Percentiles rank a stretch among this genome's conserved stretches.
Conservation (phyloP, 2,113 vertebrate species). For the Zeus faber region DNA sequence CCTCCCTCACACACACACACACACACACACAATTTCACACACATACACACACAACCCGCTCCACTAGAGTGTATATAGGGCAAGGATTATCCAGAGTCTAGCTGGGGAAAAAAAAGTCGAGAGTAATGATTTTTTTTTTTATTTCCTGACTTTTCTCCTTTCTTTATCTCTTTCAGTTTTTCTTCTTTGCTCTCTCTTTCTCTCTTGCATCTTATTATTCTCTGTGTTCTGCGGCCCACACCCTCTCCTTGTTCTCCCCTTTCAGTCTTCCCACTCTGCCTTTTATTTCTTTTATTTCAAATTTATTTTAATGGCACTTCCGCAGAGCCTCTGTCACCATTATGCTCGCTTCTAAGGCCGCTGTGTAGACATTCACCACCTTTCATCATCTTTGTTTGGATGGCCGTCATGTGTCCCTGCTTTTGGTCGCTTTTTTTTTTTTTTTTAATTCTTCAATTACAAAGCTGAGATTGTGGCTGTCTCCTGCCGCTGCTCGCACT, state of each 20-base stretch:
- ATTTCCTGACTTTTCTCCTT: constrained; percentile 28
- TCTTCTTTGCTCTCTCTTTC: constrained; percentile 6
- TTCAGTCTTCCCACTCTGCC: neutral
- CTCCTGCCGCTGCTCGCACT: constrained; percentile 40
- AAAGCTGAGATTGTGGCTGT: too few species aligned
- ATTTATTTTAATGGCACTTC: too few species aligned
- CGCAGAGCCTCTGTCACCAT: neutral
- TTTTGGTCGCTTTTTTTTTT: constrained; percentile 35
- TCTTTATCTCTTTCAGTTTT: constrained; percentile 25
- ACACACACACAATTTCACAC: constrained; percentile 9
- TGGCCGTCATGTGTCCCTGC: neutral
- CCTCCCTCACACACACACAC: constrained; percentile 12
- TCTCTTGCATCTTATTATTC: constrained; percentile 14
- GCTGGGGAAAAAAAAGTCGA: constrained; percentile 7
- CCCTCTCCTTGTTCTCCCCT: neutral
- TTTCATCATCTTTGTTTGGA: too few species aligned
- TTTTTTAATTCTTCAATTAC: constrained; percentile 23
- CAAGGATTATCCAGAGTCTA: constrained; percentile 47
- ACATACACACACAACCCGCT: constrained; percentile 19
- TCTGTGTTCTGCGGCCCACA: neutral
- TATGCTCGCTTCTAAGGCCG: neutral
- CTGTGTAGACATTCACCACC: neutral
- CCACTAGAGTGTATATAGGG: constrained; percentile 44
- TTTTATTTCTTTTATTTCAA: neutral
- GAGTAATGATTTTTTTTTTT: too few species aligned